Evolutionary conservation across 2,888 invertebrate species (phyloP).

Genomic region (Eupithecia tripunctaria): DNA sequence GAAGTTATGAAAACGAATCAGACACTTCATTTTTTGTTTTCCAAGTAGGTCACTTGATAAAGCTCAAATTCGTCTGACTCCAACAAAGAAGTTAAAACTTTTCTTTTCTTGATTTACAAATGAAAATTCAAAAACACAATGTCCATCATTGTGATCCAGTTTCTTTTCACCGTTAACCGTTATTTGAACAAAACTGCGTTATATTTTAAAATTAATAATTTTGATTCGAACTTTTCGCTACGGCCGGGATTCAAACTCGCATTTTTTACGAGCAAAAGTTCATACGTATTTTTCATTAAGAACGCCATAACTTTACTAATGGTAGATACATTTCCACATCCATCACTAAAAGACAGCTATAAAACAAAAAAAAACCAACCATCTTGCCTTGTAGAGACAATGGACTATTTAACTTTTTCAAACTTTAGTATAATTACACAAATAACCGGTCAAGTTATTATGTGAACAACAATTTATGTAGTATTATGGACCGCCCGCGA

Average conservation of each 20-base stretch:
- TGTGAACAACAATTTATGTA: conserved; percentile 35
- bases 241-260: no score
- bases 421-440: conserved; percentile 44
- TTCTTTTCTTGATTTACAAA: neutral
- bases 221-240: no score
- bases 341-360: conserved; percentile 47
- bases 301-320: conserved; percentile 13
- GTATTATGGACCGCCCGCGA: neutral
- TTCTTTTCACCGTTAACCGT: no score
- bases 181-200: no score
- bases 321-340: conserved; percentile 36
- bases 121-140: no score
- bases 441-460: conserved; percentile 45
- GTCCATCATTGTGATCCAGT: no score
- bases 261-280: neutral
- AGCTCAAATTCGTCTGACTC: no score
- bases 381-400: conserved; percentile 49
- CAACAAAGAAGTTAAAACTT: no score
- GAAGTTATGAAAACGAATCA: no score
- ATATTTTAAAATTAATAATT: no score
- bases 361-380: conserved; percentile 43
- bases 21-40: no score
- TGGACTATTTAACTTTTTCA: conserved; percentile 49
- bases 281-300: neutral
- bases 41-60: no score